Conservation (phyloP, 2,888 invertebrate species). For the Agriotes lineatus region DNA sequence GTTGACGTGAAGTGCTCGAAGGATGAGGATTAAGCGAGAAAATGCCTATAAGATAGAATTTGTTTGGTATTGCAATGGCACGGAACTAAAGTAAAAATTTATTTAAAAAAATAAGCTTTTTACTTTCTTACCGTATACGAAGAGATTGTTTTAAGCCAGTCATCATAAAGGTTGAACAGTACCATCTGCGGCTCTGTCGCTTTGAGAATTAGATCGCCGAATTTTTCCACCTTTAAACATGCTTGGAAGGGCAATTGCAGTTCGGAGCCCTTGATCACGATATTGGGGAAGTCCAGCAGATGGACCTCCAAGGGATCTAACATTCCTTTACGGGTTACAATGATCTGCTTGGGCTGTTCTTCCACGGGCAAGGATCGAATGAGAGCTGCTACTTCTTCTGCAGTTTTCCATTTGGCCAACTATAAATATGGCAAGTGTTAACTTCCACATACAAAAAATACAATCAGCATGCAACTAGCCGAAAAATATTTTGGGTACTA, state of each 20-base stretch:
- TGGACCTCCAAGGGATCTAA: conserved; percentile 99
- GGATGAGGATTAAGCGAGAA: conserved; percentile 95
- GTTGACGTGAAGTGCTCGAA: conserved; percentile 97
- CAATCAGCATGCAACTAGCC: no score
- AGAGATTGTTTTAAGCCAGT: conserved; percentile 99
- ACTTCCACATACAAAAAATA: conserved; percentile 55
- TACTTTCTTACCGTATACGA: conserved; percentile 91
- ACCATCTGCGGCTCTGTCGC: conserved; percentile 99
- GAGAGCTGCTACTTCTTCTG: conserved; percentile 99
- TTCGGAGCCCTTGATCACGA: conserved; percentile 99
- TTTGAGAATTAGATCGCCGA: conserved; percentile 98
- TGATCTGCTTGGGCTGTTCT: conserved; percentile 99
- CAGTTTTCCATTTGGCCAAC: conserved; percentile 99
- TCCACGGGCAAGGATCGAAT: conserved; percentile 99
- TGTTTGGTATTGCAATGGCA: no score
- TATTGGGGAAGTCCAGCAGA: conserved; percentile 99
- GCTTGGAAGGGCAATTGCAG: conserved; percentile 99
- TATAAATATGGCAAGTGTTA: conserved; percentile 9
- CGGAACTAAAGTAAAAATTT: no score
- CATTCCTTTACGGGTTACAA: conserved; percentile 99
- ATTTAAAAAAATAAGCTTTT: no score
- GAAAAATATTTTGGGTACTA: no score
- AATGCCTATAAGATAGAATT: no score
- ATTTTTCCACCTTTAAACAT: conserved; percentile 98
- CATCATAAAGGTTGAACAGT: conserved; percentile 98